A percentile compares a stretch with the other conserved stretches of the same genome.
phyloP scores from a whole-genome alignment of 2,113 vertebrate genomes.

The Odocoileus hemionus region DNA sequence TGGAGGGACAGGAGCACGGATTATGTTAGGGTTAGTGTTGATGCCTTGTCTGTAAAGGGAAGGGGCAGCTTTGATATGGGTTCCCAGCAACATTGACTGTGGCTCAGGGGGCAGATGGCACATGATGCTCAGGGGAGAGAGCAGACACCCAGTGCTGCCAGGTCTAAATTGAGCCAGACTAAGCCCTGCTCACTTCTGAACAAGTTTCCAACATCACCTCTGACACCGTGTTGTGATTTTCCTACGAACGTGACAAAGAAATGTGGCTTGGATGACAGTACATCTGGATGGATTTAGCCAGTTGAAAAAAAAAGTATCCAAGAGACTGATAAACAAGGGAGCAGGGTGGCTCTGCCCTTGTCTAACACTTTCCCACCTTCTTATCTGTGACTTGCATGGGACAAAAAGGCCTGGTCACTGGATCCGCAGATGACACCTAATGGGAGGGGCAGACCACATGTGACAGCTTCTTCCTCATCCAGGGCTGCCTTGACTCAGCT shows the following conservation, averaged over 20 bases:
- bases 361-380: not conserved
- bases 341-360: not conserved
- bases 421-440: not conserved
- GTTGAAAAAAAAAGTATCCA: not conserved
- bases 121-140: not conserved
- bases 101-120: not conserved
- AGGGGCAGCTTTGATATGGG: not conserved
- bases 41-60: not conserved
- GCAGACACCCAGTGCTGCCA: not conserved
- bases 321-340: not conserved
- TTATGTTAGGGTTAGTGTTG: fast-evolving
- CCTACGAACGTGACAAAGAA: not conserved
- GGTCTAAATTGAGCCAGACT: not conserved
- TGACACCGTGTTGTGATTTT: not conserved
- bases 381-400: not conserved
- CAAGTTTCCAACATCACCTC: not conserved
- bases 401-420: not conserved
- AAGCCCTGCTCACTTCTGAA: not conserved
- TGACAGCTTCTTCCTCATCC: not conserved
- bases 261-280: not conserved
- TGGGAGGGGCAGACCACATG: not conserved
- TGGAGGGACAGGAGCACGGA: not conserved
- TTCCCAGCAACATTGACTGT: no score
- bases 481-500: not conserved
- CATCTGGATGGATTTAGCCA: not conserved